phyloP scores from a whole-genome alignment of 1,140 invertebrate species.

The Anadara kagoshimensis region DNA sequence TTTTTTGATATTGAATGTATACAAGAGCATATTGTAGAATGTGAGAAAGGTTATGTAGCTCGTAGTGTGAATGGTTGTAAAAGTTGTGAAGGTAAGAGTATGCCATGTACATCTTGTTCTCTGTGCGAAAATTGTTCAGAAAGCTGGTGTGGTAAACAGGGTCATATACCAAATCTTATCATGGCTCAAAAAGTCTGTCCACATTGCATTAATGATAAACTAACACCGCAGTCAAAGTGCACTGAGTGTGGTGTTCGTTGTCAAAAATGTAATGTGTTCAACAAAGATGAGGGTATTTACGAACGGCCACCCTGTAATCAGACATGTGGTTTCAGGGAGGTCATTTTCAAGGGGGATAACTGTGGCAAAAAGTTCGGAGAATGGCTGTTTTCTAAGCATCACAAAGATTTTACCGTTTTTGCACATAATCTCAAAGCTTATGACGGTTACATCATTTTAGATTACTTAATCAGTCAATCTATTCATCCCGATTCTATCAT shows the following conservation, averaged over 20 bases:
- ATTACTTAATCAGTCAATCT: conserved; percentile 4
- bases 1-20: conserved; percentile 25
- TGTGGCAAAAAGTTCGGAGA: too few relatives aligned
- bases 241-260: conserved; percentile 9
- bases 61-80: too few relatives aligned
- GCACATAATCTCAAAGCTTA: neutral
- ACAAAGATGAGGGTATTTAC: conserved; percentile 4
- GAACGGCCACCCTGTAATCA: conserved; percentile 12
- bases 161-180: conserved; percentile 16
- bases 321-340: conserved; percentile 25
- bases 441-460: conserved; percentile 16
- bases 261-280: conserved; percentile 4
- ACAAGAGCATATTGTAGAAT: too few relatives aligned
- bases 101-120: too few relatives aligned
- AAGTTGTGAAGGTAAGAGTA: too few relatives aligned
- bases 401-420: too few relatives aligned
- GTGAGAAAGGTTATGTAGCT: too few relatives aligned
- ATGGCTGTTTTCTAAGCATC: too few relatives aligned
- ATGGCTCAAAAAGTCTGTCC: conserved; percentile 18
- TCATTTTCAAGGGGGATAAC: conserved; percentile 18
- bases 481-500: conserved; percentile 25
- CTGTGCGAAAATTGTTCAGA: too few relatives aligned
- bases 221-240: neutral
- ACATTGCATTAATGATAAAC: conserved; percentile 2
- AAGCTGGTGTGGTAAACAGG: conserved; percentile 6